These are phyloP conservation scores for Criorhina ranunculi DNA, from an alignment of 2,888 invertebrate species.

Conservation along the genomic window DNA sequence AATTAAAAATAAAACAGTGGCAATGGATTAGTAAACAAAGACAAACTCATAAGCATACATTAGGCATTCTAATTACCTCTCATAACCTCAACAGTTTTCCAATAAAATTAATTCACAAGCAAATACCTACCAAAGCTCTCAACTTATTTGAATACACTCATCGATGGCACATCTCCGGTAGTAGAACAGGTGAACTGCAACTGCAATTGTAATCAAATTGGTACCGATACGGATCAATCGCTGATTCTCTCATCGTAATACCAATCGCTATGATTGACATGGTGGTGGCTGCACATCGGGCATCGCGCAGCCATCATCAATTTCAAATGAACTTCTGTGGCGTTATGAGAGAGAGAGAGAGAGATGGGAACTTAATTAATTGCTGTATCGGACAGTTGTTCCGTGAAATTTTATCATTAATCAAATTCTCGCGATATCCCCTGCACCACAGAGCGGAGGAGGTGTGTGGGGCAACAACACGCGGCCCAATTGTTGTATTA, in stretches of 20 bases:
- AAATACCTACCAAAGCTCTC: neutral
- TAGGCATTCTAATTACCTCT: too few species aligned
- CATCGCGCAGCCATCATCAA: conserved; percentile 61
- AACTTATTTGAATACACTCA: conserved; percentile 56
- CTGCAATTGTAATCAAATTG: conserved; percentile 62
- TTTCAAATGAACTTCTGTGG: conserved; percentile 68
- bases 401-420: conserved; percentile 84
- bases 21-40: too few species aligned
- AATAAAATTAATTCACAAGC: neutral
- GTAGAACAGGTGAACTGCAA: conserved; percentile 59
- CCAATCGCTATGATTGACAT: conserved; percentile 17
- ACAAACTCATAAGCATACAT: too few species aligned
- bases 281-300: conserved; percentile 44
- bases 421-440: conserved; percentile 81
- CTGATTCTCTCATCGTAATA: conserved; percentile 44
- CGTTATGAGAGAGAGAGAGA: conserved; percentile 57
- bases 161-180: conserved; percentile 14
- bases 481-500: conserved; percentile 76
- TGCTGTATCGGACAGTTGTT: conserved; percentile 80
- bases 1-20: too few species aligned
- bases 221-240: conserved; percentile 64
- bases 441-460: conserved; percentile 13
- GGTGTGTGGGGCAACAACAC: conserved; percentile 57
- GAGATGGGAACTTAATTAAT: conserved; percentile 75
- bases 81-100: neutral